Percentiles rank a stretch among this genome's conserved stretches.
phyloP scores from a whole-genome alignment of 1,140 invertebrate genomes.

The Helicoverpa zea region DNA sequence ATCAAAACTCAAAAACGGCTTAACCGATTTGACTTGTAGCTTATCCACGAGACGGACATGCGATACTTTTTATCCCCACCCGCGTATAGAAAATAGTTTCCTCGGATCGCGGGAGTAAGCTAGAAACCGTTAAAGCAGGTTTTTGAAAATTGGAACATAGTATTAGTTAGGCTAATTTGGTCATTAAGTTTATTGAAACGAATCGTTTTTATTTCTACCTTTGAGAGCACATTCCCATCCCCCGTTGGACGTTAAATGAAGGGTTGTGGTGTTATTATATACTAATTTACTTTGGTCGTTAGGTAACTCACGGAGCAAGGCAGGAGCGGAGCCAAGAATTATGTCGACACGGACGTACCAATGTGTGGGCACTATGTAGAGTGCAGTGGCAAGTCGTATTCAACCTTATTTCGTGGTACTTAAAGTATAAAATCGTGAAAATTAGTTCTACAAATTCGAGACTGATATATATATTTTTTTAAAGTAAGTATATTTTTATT shows the following conservation, averaged over 20 bases:
- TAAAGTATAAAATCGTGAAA: neutral
- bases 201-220: neutral
- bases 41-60: no score
- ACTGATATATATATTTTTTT: no score
- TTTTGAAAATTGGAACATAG: no score
- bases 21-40: neutral
- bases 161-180: no score
- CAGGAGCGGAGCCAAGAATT: constrained; percentile 24
- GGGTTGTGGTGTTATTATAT: constrained; percentile 54
- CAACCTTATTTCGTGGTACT: neutral
- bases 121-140: no score
- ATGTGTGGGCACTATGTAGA: constrained; percentile 13
- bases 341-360: constrained; percentile 17
- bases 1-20: neutral
- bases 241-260: constrained; percentile 28
- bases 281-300: constrained; percentile 75
- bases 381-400: constrained; percentile 35
- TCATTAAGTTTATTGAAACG: no score
- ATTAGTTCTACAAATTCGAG: neutral
- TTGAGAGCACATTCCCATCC: constrained; percentile 7
- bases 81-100: no score
- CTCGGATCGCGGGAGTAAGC: no score
- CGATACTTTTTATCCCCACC: no score
- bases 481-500: no score
- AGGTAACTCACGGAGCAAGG: constrained; percentile 70